Conservation (phyloP, 2,888 invertebrate species). For the Halocaridina rubra region DNA sequence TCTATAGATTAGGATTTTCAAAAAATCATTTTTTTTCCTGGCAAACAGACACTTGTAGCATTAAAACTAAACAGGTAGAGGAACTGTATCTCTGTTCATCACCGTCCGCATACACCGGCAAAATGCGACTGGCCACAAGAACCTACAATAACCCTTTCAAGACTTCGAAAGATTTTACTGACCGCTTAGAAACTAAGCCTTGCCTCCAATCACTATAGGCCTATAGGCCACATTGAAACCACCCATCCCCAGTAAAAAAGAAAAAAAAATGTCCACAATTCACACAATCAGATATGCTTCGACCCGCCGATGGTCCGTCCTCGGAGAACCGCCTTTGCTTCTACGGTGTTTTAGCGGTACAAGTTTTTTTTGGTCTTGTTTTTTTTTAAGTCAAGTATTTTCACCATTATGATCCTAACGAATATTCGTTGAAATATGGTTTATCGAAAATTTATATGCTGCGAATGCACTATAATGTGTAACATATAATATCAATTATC, state of each 20-base stretch:
- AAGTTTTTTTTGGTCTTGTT: not conserved
- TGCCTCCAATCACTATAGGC: conserved; percentile 49
- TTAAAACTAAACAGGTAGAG: not conserved
- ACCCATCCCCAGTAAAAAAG: not conserved
- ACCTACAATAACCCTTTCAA: conserved; percentile 50
- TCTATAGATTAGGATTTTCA: too few relatives aligned
- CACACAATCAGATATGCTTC: conserved; percentile 48
- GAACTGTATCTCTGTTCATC: not conserved
- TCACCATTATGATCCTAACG: too few relatives aligned
- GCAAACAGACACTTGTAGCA: too few relatives aligned
- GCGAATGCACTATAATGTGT: too few relatives aligned
- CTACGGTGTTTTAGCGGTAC: not conserved
- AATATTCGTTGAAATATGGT: too few relatives aligned
- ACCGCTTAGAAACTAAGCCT: conserved; percentile 50
- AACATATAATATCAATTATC: too few relatives aligned
- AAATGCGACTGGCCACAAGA: conserved; percentile 34
- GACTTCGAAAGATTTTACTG: conserved; percentile 34
- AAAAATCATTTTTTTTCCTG: too few relatives aligned
- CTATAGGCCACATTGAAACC: conserved; percentile 21
- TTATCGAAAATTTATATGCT: too few relatives aligned
- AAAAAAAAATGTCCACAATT: conserved; percentile 6
- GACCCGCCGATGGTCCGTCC: not conserved
- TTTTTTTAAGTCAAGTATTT: too few relatives aligned
- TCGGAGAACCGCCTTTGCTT: conserved; percentile 12
- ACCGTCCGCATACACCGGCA: conserved; percentile 33